Evolutionary conservation across 2,113 vertebrate genomes (phyloP).

Genomic region (Spheniscus mendiculus): DNA sequence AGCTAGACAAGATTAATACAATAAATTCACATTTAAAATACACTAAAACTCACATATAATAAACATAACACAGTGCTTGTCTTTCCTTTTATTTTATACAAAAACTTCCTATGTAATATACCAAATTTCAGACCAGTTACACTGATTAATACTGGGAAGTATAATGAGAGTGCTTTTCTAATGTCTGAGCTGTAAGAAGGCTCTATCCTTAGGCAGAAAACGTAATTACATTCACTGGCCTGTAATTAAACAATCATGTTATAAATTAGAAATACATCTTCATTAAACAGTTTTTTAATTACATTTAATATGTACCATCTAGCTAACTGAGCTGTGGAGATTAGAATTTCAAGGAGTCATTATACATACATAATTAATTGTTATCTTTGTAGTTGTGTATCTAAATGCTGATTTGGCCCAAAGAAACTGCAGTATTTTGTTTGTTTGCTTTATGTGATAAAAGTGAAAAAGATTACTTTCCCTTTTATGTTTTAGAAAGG

Average conservation of each 20-base stretch:
- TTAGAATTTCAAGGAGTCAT: background rate
- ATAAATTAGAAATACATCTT: slow-evolving; percentile 7
- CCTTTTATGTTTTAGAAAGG: background rate
- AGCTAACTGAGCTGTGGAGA: background rate
- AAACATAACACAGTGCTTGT: background rate
- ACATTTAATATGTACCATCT: background rate
- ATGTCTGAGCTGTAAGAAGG: background rate
- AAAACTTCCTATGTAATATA: background rate
- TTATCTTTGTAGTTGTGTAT: background rate
- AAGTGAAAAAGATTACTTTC: background rate
- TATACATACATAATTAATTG: background rate
- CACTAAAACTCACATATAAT: background rate
- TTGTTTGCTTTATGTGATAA: background rate
- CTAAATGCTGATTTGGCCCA: background rate
- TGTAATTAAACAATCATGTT: background rate
- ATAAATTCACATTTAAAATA: background rate
- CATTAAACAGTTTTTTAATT: background rate
- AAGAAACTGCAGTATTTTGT: background rate
- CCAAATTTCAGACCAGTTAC: background rate
- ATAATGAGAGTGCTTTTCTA: background rate
- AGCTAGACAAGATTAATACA: background rate
- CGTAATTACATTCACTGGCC: background rate
- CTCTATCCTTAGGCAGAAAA: background rate
- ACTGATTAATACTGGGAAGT: background rate
- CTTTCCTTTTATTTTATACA: background rate